phyloP scores from a whole-genome alignment of 2,113 vertebrate genomes.

The Typhlomys cinereus region DNA sequence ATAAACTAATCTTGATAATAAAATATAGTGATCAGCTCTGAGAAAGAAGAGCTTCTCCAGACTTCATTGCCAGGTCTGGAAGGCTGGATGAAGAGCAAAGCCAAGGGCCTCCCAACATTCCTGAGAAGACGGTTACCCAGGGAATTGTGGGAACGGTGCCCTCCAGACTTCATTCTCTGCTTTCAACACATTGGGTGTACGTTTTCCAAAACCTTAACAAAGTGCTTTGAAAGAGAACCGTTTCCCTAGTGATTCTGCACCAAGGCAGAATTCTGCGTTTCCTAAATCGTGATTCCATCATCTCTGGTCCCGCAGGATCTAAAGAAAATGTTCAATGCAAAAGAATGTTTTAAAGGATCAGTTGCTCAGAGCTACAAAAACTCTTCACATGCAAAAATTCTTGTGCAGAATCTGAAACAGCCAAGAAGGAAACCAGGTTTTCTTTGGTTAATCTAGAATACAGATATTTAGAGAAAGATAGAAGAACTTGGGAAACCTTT shows the following conservation, averaged over 20 bases:
- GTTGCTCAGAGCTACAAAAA: background rate
- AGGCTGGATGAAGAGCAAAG: background rate
- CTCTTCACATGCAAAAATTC: background rate
- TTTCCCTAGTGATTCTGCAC: background rate
- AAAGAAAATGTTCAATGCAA: background rate
- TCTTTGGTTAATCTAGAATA: background rate
- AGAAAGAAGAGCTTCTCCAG: background rate
- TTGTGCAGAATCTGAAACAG: background rate
- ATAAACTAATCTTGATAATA: background rate
- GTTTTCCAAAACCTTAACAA: slow-evolving; percentile 33
- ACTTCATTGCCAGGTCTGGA: background rate
- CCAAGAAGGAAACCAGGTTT: background rate
- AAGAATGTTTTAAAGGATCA: background rate
- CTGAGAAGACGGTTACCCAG: background rate
- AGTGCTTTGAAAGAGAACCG: background rate
- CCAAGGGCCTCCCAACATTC: background rate
- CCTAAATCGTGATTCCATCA: background rate
- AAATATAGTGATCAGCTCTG: background rate
- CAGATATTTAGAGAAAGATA: background rate
- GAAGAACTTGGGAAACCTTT: background rate
- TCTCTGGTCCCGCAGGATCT: background rate
- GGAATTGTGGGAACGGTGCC: background rate
- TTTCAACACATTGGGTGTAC: slow-evolving; percentile 11
- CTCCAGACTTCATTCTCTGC: background rate
- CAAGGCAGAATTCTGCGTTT: background rate